Conservation (phyloP, 2,113 vertebrate species). For the Oryzias celebensis region DNA sequence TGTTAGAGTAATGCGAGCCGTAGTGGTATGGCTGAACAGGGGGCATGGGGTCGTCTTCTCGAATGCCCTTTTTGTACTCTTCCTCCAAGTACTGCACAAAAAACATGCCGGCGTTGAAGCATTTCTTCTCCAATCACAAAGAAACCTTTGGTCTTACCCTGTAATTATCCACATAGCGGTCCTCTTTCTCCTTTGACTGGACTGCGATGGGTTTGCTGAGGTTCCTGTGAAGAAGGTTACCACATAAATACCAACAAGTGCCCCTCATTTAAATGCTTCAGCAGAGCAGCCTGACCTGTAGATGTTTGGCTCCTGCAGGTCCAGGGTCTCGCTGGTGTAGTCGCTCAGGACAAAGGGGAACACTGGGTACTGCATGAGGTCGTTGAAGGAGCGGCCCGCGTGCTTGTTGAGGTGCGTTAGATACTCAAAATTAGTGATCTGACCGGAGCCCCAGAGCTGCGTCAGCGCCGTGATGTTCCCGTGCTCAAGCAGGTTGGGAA, state of each 20-base stretch:
- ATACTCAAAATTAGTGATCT: slow-evolving; percentile 98
- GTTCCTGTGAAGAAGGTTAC: slow-evolving; percentile 78
- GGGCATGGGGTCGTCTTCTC: slow-evolving; percentile 98
- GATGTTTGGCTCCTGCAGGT: slow-evolving; percentile 84
- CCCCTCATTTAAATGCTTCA: not conserved
- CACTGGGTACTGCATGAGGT: slow-evolving; percentile 98
- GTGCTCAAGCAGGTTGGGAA: slow-evolving; percentile 96
- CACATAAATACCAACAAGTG: not conserved
- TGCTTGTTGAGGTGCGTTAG: slow-evolving; percentile 98
- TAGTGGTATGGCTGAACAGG: slow-evolving; percentile 98
- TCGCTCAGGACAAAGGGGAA: slow-evolving; percentile 97
- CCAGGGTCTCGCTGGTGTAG: slow-evolving; percentile 89
- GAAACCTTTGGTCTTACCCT: slow-evolving; percentile 74
- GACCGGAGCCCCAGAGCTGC: slow-evolving; percentile 93
- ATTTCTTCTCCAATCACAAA: not conserved
- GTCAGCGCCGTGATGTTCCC: slow-evolving; percentile 96
- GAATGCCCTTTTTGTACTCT: slow-evolving; percentile 91
- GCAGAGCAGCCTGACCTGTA: slow-evolving; percentile 80
- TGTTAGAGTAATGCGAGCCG: slow-evolving; percentile 98
- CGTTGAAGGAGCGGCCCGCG: slow-evolving; percentile 95
- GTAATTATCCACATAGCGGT: slow-evolving; percentile 97
- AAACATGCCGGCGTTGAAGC: not conserved
- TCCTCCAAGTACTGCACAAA: slow-evolving; percentile 90
- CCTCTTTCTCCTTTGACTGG: slow-evolving; percentile 97
- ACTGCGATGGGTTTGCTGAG: slow-evolving; percentile 95